Evolutionary conservation across 2,888 invertebrate species (phyloP), one percentile per base, ranked within the genome.

Genomic region (Aphidoletes aphidimyza): DNA sequence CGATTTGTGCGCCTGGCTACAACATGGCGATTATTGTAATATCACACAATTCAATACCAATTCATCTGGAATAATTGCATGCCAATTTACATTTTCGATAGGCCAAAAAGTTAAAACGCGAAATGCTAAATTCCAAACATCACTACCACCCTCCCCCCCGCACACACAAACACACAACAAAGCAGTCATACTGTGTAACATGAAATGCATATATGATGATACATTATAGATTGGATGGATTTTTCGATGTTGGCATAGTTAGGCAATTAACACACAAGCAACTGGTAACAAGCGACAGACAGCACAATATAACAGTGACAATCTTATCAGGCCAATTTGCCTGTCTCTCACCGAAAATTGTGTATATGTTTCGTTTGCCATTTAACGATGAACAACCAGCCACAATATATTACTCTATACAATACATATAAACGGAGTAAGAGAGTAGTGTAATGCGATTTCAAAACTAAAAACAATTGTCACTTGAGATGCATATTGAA

Each of bases 1-100:
- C 34, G 34, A 69, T 69, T 69, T n/a, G n/a, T n/a, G n/a, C n/a
- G n/a, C n/a, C 17, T 69, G 34, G 30, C 14, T 30, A 69, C 34
- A 69, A 69, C 69, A 69, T 69, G 30, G 14, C 69, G 69, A 69
- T 30, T 69, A 69, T 69, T 69, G 69, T 69, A 69, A 69, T 69
- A 30, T 69, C 34, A 69, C 17, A 69, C 69, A 69, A 69, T 69
- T 69, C 69, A 30, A 69, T 69, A 30, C 30, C 69, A 69, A 69
- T 69, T 69, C 69, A 69, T 69, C 69, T 69, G 69, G 69, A 69
- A 69, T 69, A 69, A 69, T 69, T 69, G 69, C 69, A 69, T 69
- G 34, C 69, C 69, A 69, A 69, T 69, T 69, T 69, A 14, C 47
- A 39, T 11, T 22, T 14, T 30, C 30, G 69, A 34, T 30, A 69